Conservation (phyloP, 1,140 invertebrate genomes). For the Triops longicaudatus region DNA sequence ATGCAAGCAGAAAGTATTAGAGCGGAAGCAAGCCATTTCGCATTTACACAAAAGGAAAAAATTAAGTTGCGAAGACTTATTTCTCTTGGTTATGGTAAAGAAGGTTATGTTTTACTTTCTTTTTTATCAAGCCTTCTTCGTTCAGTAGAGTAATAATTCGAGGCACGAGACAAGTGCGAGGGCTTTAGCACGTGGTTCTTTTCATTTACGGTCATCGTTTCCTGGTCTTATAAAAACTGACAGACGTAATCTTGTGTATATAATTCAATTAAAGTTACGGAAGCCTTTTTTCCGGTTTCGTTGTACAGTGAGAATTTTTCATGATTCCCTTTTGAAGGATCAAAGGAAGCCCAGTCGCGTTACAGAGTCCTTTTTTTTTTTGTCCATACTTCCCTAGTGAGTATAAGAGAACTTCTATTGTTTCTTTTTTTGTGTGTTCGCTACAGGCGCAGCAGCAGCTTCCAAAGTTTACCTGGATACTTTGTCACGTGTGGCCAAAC, state of each 20-base stretch:
- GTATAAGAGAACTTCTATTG: background rate
- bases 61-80: too few species aligned
- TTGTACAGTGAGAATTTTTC: background rate
- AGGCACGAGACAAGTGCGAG: background rate
- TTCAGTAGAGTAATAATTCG: background rate
- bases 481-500: slow-evolving; percentile 70
- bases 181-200: background rate
- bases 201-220: background rate
- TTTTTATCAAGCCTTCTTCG: too few species aligned
- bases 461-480: slow-evolving; percentile 77
- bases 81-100: too few species aligned
- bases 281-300: background rate
- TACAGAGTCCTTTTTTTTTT: background rate
- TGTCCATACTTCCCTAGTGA: background rate
- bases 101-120: too few species aligned
- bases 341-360: background rate
- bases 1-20: too few species aligned
- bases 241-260: background rate
- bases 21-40: too few species aligned
- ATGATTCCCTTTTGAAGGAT: background rate
- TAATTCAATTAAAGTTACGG: slow-evolving; percentile 4
- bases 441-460: slow-evolving; percentile 73
- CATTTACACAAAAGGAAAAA: too few species aligned
- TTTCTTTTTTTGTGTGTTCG: slow-evolving; percentile 31
- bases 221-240: background rate